Conservation (phyloP, 2,888 invertebrate species). For the Dicyrtomina minuta region DNA sequence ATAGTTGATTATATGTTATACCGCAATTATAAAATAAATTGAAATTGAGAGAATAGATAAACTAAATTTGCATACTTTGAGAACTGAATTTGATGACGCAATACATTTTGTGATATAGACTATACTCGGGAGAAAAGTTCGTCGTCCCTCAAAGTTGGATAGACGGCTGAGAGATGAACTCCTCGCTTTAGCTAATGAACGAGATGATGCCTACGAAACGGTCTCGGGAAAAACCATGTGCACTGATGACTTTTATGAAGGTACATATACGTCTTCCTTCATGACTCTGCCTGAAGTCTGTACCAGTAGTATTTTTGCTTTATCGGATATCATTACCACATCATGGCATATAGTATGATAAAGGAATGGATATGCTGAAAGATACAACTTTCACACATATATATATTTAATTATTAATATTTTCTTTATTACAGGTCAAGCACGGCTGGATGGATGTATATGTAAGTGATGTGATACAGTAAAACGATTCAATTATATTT, state of each 20-base stretch:
- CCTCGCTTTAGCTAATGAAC: conserved; percentile 68
- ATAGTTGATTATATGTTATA: no score
- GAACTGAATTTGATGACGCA: no score
- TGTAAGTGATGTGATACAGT: conserved; percentile 22
- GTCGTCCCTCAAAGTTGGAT: conserved; percentile 82
- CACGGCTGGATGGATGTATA: conserved; percentile 88
- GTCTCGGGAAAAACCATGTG: conserved; percentile 92
- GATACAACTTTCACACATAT: no score
- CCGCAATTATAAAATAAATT: no score
- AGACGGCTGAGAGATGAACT: conserved; percentile 76
- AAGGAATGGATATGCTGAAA: no score
- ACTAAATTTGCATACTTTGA: no score
- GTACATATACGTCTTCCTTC: conserved; percentile 57
- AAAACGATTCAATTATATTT: no score
- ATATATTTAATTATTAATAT: not conserved
- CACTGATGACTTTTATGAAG: conserved; percentile 97
- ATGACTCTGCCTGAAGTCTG: conserved; percentile 3
- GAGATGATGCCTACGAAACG: conserved; percentile 80
- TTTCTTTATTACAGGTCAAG: conserved; percentile 71
- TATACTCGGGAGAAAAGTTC: conserved; percentile 78
- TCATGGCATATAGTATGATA: no score
- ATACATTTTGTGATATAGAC: no score
- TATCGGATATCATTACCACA: not conserved
- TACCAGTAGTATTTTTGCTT: no score
- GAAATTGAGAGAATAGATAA: no score